Evolutionary conservation across 92 coral and sea anemone genomes (phyloP).

Genomic region (Bergia puertoricense): DNA sequence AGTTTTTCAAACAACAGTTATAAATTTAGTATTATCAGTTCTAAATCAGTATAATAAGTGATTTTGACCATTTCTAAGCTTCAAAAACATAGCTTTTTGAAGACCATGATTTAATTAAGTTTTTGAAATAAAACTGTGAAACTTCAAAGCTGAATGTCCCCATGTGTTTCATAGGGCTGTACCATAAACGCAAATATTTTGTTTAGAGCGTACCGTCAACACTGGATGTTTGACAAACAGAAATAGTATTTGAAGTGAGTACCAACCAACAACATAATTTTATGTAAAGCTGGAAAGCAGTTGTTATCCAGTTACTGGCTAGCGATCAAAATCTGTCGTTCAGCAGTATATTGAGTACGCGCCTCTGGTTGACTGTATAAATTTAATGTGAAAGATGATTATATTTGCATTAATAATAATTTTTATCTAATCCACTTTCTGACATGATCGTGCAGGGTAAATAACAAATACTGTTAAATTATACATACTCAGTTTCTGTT

Average conservation of each 20-base stretch:
- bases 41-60: background rate
- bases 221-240: background rate
- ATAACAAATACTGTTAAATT: background rate
- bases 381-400: too few species aligned
- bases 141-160: background rate
- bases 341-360: background rate
- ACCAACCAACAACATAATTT: too few species aligned
- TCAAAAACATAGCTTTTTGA: too few species aligned
- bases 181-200: background rate
- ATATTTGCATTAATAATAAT: too few species aligned
- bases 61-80: too few species aligned
- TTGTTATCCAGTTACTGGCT: background rate
- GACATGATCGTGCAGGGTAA: too few species aligned
- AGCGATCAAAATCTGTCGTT: background rate
- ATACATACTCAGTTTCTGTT: background rate
- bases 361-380: background rate
- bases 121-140: too few species aligned
- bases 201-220: background rate
- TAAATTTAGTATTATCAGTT: background rate
- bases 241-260: background rate
- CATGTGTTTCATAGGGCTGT: background rate
- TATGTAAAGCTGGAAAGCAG: background rate
- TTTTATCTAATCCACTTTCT: too few species aligned
- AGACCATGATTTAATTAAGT: background rate
- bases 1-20: background rate